Conservation (phyloP, 2,113 vertebrate species). For the Syrmaticus mikado region DNA sequence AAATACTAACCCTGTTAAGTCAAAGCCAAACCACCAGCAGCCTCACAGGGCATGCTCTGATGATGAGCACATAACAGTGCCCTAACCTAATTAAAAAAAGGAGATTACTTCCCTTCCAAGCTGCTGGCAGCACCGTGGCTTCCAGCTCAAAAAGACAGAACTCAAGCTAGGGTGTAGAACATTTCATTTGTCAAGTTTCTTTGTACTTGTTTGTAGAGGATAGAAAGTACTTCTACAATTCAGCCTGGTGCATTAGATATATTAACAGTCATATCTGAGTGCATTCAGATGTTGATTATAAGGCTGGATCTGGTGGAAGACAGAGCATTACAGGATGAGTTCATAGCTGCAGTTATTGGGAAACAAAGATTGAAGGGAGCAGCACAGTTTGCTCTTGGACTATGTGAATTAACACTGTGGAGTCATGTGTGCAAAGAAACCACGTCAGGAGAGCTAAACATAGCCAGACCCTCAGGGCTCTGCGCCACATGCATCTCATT, state of each 20-base stretch:
- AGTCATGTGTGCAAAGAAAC: background rate
- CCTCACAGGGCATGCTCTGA: background rate
- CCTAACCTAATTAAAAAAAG: background rate
- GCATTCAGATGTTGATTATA: background rate
- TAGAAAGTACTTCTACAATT: background rate
- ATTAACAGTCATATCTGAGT: background rate
- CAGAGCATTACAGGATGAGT: background rate
- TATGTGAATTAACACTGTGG: background rate
- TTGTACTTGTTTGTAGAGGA: background rate
- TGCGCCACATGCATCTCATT: background rate
- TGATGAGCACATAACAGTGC: rapidly evolving
- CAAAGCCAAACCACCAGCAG: background rate
- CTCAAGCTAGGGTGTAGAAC: background rate
- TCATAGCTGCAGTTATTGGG: background rate
- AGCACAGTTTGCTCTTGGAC: background rate
- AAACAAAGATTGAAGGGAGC: background rate
- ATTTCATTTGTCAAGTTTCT: background rate
- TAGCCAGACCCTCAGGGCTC: background rate
- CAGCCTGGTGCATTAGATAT: background rate
- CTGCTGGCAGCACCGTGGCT: background rate
- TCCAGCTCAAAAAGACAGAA: background rate
- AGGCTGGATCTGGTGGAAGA: background rate
- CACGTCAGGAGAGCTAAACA: background rate
- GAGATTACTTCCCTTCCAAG: background rate
- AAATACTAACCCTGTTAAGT: background rate